Base-by-base conservation (phyloP, 1,140 invertebrate genomes). In the Lordiphosa collinella region DNA sequence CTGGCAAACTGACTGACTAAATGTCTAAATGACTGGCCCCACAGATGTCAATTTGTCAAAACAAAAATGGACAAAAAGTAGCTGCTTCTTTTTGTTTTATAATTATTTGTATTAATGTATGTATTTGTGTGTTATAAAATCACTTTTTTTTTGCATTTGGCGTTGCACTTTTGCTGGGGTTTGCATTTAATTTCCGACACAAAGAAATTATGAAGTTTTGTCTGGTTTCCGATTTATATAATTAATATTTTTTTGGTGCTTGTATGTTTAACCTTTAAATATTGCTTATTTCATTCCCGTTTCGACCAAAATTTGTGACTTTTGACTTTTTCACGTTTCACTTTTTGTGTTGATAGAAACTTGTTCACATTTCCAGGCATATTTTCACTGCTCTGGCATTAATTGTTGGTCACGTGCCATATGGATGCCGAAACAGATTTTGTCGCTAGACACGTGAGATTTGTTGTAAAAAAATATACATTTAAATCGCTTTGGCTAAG, bases 391-490 rank as follows among this genome's bases (percentile, higher is more conserved):
- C 40, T 43, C 36, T 25, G 40, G 63, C 68, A 67, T 84, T 68
- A 64, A 78, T 84, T 76, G 52, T 38, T 46, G 54, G 78, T 74
- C 78, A 84, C 78, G 80, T 84, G 78, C 70, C 37, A 52, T 35
- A 48, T 50, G 44, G 29, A 31, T 48, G 29, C 40, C 43, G 48
- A 38, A 35, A 53, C 55, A 34, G 67, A 72, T 65, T 70, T 75
- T 54, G 46, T 52, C 43, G n/a, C 18, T 67, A 47, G 49, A 47
- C 63, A 67, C 63, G 63, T 67, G 63, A 66, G 63, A 46, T 66
- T 5, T 35, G 31, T 25, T 4, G 4, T 22, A 22, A 22, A 22
- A 22, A 22, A 0, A 22, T 67, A 37, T 58, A n/a, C n/a, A 14
- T 38, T 29, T 36, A 65, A 46, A 41, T 48, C 35, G 35, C 13